Evolutionary conservation across 2,797 vertebrate genomes (phyloP), one percentile per base, ranked within the genome.

Genomic region (Chaenodraco wilsoni): DNA sequence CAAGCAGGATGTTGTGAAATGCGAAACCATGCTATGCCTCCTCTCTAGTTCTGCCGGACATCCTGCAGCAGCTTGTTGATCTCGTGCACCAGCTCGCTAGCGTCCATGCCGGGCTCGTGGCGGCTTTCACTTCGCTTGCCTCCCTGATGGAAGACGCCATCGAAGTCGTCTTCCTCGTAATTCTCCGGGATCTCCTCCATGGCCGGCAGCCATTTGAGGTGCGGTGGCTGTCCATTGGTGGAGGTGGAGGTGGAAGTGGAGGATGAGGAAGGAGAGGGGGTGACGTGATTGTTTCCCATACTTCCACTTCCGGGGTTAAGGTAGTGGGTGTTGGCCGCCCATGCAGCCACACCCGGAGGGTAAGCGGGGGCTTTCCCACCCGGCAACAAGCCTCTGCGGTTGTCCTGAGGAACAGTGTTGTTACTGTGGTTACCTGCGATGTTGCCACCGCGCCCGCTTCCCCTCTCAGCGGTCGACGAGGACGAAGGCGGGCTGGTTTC

Each of bases 151-250:
- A 99, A 96, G 74, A 97, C 95, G 0, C 95, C 96, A 49, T 99
- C 98, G 60, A 98, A 97, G 78, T 99, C 98, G 21, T 99, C 98
- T 78, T 99, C 98, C 81, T 99, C 98, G 0, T 96, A 98, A 74
- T 99, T 99, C 79, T 99, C 98, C 0, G 98, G 98, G 85, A 99
- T 99, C 87, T 99, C 98, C 90, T 99, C 98, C 98, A 99, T 99
- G 79, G 98, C 97, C 0, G 98, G 98, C 83, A 99, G 93, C 98
- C 98, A 99, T 62, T 98, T 99, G 2, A 97, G 95, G n/a, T 96
- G 95, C 75, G 1, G 95, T 51, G 89, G 88, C 84, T 90, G 93
- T 82, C n/a, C 93, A 67, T 93, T 94, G 41, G 94, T 90, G 5
- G 91, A 57, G 33, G 79, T 43, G 10, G 84, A 69, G 57, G 82